phyloP scores from a whole-genome alignment of 2,888 invertebrate species.

The Labia minor region DNA sequence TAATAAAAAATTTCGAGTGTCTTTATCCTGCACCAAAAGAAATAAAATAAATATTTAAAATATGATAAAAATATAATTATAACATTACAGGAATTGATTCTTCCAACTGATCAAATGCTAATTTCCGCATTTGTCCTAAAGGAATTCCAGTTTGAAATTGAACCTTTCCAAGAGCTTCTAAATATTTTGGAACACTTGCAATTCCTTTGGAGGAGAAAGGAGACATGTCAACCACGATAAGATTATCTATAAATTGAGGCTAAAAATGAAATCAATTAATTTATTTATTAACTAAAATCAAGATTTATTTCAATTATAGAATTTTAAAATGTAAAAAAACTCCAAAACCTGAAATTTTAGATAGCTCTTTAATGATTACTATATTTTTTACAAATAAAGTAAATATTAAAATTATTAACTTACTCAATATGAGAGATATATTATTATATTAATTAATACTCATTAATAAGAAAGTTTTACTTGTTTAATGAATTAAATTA shows the following conservation, averaged over 20 bases:
- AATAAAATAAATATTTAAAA: not conserved
- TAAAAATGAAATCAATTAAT: slow-evolving; percentile 32
- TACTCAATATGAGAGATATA: too few relatives aligned
- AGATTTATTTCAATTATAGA: too few relatives aligned
- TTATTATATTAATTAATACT: too few relatives aligned
- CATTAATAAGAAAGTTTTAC: too few relatives aligned
- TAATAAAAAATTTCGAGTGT: slow-evolving; percentile 58
- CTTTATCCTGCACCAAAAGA: slow-evolving; percentile 31
- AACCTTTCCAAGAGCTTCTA: slow-evolving; percentile 54
- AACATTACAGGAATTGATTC: slow-evolving; percentile 36
- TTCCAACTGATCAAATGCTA: slow-evolving; percentile 54
- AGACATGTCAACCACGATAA: slow-evolving; percentile 61
- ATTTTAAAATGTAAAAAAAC: too few relatives aligned
- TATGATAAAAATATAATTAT: slow-evolving; percentile 20
- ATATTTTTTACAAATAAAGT: too few relatives aligned
- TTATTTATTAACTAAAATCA: not conserved
- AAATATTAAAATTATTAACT: too few relatives aligned
- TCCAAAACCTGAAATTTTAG: too few relatives aligned
- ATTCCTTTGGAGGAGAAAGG: slow-evolving; percentile 54
- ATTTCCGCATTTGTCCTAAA: slow-evolving; percentile 57
- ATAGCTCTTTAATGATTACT: too few relatives aligned
- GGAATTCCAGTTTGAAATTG: slow-evolving; percentile 49
- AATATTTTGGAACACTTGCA: slow-evolving; percentile 48
- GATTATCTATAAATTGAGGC: slow-evolving; percentile 52
- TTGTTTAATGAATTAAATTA: too few relatives aligned